Evolutionary conservation across 2,888 invertebrate species (phyloP).

Genomic region (Danaus chrysippus): DNA sequence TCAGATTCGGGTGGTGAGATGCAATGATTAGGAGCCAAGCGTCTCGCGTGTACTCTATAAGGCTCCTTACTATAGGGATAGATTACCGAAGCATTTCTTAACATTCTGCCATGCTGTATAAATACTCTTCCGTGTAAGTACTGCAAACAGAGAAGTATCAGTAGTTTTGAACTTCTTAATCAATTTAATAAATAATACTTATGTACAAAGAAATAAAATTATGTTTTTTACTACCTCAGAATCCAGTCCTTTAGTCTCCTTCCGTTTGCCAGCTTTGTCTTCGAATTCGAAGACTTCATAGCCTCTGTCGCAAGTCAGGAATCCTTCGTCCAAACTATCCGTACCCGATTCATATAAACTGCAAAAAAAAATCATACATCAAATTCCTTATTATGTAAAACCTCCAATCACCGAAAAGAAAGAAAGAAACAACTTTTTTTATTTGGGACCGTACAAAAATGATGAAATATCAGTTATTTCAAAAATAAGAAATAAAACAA

Average conservation of each 20-base stretch:
- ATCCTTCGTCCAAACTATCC: slow-evolving; percentile 56
- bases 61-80: slow-evolving; percentile 71
- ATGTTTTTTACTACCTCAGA: slow-evolving; percentile 48
- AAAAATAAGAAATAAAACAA: too few species aligned
- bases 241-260: slow-evolving; percentile 56
- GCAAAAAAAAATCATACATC: slow-evolving; percentile 22
- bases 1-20: slow-evolving; percentile 60
- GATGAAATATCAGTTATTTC: too few species aligned
- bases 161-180: neutral
- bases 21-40: slow-evolving; percentile 57
- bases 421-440: too few species aligned
- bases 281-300: slow-evolving; percentile 67
- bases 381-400: too few species aligned
- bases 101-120: slow-evolving; percentile 83
- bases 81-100: slow-evolving; percentile 82
- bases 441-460: too few species aligned
- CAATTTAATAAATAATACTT: neutral
- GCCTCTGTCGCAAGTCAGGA: slow-evolving; percentile 56
- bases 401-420: too few species aligned
- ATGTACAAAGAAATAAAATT: neutral
- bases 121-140: slow-evolving; percentile 88
- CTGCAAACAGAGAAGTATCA: slow-evolving; percentile 61
- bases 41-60: slow-evolving; percentile 61
- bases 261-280: slow-evolving; percentile 50
- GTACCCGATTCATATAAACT: slow-evolving; percentile 58